Conservation (phyloP, 2,113 vertebrate genomes). For the Corvus cornix region DNA sequence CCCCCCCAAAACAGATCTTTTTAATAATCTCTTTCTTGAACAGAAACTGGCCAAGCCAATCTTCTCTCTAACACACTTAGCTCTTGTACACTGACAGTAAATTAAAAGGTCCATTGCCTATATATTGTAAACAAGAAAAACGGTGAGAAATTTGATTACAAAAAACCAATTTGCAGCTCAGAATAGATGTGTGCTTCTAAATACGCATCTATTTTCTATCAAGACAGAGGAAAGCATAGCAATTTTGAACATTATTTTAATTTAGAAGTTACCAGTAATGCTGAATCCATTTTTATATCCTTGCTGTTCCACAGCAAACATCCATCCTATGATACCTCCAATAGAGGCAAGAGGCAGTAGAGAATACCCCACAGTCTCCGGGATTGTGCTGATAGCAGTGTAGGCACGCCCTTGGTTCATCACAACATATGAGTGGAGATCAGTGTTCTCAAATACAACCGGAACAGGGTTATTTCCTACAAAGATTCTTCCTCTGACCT, state of each 20-base stretch:
- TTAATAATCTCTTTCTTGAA: background rate
- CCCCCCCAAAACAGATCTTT: background rate
- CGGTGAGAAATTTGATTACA: background rate
- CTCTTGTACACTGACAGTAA: background rate
- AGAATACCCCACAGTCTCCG: slow-evolving; percentile 80
- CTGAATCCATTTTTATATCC: slow-evolving; percentile 93
- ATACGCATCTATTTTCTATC: background rate
- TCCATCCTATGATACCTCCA: slow-evolving; percentile 92
- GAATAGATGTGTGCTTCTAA: background rate
- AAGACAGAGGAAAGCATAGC: background rate
- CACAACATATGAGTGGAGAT: slow-evolving; percentile 95
- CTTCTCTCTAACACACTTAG: background rate
- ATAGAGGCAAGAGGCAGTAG: slow-evolving; percentile 86
- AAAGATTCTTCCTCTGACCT: slow-evolving; percentile 85
- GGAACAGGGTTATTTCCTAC: slow-evolving; percentile 80
- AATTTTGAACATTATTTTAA: background rate
- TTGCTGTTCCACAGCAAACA: slow-evolving; percentile 92
- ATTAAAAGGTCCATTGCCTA: background rate
- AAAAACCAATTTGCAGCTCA: background rate
- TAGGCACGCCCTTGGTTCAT: slow-evolving; percentile 94
- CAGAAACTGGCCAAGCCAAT: background rate
- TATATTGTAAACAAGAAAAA: background rate
- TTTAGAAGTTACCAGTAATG: slow-evolving; percentile 80
- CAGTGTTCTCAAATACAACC: slow-evolving; percentile 81
- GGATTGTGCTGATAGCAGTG: slow-evolving; percentile 92